Percentiles rank a stretch among this genome's conserved stretches.
Conservation (phyloP, 2,797 vertebrate genomes). For the Linurgus olivaceus region DNA sequence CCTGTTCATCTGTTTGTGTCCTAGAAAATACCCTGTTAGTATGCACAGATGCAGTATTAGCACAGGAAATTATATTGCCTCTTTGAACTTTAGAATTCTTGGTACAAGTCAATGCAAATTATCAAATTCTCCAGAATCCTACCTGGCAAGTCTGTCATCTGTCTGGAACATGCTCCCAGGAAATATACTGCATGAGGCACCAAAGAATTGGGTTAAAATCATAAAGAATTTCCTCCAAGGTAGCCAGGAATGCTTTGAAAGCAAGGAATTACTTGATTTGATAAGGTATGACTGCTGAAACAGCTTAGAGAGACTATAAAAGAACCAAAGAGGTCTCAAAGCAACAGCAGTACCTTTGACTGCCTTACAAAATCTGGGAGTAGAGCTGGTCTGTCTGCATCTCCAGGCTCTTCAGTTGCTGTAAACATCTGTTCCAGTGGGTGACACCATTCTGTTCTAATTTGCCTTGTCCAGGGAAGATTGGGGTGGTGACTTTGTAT, state of each 20-base stretch:
- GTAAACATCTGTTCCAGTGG: not conserved
- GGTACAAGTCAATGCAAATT: not conserved
- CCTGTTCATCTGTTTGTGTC: conserved; percentile 55
- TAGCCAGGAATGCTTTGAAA: not conserved
- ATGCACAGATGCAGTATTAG: conserved; percentile 29
- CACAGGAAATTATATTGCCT: conserved; percentile 33
- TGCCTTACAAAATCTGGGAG: not conserved
- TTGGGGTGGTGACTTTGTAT: not conserved
- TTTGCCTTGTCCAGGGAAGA: not conserved
- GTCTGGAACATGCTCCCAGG: not conserved
- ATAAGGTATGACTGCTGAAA: not conserved
- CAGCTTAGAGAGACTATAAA: not conserved
- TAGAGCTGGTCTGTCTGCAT: not conserved
- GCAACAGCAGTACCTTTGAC: not conserved
- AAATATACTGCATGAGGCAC: not conserved
- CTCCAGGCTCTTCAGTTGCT: not conserved
- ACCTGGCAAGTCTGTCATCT: not conserved
- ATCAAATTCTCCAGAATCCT: not conserved
- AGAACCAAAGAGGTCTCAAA: not conserved
- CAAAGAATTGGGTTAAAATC: not conserved
- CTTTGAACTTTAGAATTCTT: conserved; percentile 17
- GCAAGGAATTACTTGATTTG: not conserved
- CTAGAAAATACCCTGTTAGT: conserved; percentile 32
- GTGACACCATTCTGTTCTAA: not conserved
- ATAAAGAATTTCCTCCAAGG: not conserved